Conservation (phyloP, 92 coral and sea anemone species). For the Epizoanthus illoricatus region DNA sequence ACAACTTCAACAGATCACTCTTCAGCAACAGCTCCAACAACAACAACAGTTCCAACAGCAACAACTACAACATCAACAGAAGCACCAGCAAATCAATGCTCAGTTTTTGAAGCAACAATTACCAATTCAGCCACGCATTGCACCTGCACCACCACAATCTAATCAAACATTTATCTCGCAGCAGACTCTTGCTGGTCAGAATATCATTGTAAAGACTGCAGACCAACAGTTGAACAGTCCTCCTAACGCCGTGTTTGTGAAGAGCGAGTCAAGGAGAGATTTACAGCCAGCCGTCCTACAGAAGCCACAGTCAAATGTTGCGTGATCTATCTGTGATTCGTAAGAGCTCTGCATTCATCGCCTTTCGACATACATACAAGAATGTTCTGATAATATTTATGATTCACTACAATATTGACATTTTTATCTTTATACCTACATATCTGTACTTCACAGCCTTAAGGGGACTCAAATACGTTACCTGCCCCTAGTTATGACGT, state of each 20-base stretch:
- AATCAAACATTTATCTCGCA: conserved; percentile 78
- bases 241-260: conserved; percentile 72
- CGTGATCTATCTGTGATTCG: conserved; percentile 38
- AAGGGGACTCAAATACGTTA: no score
- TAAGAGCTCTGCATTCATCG: no score
- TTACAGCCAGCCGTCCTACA: conserved; percentile 76
- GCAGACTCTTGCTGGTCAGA: conserved; percentile 66
- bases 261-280: conserved; percentile 70
- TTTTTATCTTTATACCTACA: no score
- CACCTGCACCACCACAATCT: conserved; percentile 93
- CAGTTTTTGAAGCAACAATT: conserved; percentile 81
- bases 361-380: no score
- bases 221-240: conserved; percentile 83
- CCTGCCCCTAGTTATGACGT: no score
- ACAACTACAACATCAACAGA: conserved; percentile 77
- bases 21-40: conserved; percentile 71
- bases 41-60: conserved; percentile 79
- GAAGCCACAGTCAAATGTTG: conserved; percentile 92
- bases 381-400: no score
- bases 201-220: conserved; percentile 69
- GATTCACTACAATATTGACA: no score
- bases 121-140: conserved; percentile 93
- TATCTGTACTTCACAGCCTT: no score
- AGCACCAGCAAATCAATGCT: conserved; percentile 72
- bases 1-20: conserved; percentile 66